A percentile compares a stretch with the other conserved stretches of the same genome.
Conservation (phyloP, 2,113 vertebrate species). For the Verasper variegatus region DNA sequence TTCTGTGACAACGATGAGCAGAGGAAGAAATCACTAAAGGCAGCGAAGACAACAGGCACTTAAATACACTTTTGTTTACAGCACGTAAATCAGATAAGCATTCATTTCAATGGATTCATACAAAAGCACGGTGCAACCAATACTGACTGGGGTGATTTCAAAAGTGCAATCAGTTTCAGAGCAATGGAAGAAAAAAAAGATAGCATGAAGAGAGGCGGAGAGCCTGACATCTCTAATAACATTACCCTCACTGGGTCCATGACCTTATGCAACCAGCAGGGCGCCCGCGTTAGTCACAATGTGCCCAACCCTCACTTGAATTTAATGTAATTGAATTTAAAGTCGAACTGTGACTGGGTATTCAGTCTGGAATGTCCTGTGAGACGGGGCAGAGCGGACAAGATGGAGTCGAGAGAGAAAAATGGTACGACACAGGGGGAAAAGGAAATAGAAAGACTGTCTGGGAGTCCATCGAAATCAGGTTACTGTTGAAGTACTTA, state of each 20-base stretch:
- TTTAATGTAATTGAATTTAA: slow-evolving; percentile 75
- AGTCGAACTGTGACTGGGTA: slow-evolving; percentile 53
- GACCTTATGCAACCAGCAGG: slow-evolving; percentile 38
- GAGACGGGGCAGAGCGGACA: slow-evolving; percentile 41
- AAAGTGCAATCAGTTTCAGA: slow-evolving; percentile 45
- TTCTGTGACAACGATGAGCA: not conserved
- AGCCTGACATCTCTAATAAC: slow-evolving; percentile 50
- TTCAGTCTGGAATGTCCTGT: slow-evolving; percentile 65
- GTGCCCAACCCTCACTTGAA: slow-evolving; percentile 48
- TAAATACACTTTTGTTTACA: slow-evolving; percentile 28
- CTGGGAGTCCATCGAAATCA: not conserved
- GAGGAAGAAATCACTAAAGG: slow-evolving; percentile 1
- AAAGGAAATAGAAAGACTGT: not conserved
- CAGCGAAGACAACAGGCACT: slow-evolving; percentile 35
- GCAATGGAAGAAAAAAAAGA: slow-evolving; percentile 5
- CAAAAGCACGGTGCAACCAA: slow-evolving; percentile 15
- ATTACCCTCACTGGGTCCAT: slow-evolving; percentile 37
- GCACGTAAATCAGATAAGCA: slow-evolving; percentile 29
- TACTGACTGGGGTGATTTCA: slow-evolving; percentile 33
- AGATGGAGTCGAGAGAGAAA: slow-evolving; percentile 33
- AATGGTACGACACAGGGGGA: not conserved
- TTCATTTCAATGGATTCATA: slow-evolving; percentile 14
- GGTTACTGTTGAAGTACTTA: slow-evolving; percentile 44
- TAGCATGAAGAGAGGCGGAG: slow-evolving; percentile 19
- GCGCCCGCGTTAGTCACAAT: slow-evolving; percentile 30